These are phyloP conservation scores for Hypolimnas misippus DNA, from an alignment of 2,888 invertebrate genomes.

Conservation along the genomic window DNA sequence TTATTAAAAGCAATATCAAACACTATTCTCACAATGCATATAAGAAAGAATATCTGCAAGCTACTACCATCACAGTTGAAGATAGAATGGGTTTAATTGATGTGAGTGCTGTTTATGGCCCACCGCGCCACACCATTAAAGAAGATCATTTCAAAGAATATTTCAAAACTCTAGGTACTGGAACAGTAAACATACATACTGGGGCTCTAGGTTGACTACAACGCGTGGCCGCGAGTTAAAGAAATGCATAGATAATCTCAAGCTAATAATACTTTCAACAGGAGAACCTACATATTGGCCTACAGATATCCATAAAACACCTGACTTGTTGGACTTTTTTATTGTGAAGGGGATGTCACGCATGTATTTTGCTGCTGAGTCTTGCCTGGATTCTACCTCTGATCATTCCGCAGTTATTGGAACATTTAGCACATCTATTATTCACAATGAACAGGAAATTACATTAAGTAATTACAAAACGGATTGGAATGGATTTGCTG, in stretches of 20 bases:
- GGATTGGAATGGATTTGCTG: conserved; percentile 26
- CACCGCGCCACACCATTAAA: conserved; percentile 5
- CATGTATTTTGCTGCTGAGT: conserved; percentile 4
- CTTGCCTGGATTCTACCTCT: conserved; percentile 23
- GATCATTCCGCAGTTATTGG: conserved; percentile 31
- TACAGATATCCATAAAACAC: conserved; percentile 35
- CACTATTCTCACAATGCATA: neutral
- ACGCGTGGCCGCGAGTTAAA: conserved; percentile 24
- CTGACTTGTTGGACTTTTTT: conserved; percentile 45
- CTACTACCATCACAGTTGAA: conserved; percentile 10
- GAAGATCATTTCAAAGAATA: neutral
- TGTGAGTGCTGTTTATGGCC: conserved; percentile 13
- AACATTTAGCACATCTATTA: conserved; percentile 24
- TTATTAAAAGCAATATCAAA: conserved; percentile 11
- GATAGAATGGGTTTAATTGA: conserved; percentile 1
- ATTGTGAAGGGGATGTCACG: conserved; percentile 23
- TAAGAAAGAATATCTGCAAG: conserved; percentile 6
- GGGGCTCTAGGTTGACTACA: conserved; percentile 29
- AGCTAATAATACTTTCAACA: conserved; percentile 25
- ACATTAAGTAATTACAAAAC: conserved; percentile 23
- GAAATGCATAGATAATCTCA: neutral
- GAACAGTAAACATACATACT: conserved; percentile 38
- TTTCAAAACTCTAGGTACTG: conserved; percentile 31
- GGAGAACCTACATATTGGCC: conserved; percentile 43
- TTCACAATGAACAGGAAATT: neutral